Percentiles rank a stretch among this genome's conserved stretches.
These are phyloP conservation scores for Melopsittacus undulatus DNA, from an alignment of 2,797 vertebrate species.

Conservation along the genomic window DNA sequence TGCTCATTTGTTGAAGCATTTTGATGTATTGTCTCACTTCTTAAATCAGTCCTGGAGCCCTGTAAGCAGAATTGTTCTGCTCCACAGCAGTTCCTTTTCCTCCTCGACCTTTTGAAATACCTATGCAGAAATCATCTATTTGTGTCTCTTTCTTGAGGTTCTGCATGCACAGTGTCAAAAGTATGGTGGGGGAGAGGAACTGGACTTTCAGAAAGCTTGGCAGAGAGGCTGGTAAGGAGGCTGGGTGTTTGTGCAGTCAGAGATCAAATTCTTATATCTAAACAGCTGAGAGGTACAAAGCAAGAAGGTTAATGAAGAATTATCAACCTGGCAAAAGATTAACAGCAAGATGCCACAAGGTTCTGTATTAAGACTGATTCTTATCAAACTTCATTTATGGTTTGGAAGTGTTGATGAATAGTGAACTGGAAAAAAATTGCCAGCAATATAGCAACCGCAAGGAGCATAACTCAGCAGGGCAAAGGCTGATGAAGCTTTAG, in stretches of 20 bases:
- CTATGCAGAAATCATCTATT: background rate
- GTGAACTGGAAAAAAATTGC: background rate
- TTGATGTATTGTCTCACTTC: background rate
- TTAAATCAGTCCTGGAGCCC: background rate
- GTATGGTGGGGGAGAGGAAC: background rate
- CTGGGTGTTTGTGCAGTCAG: background rate
- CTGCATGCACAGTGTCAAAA: background rate
- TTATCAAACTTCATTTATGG: background rate
- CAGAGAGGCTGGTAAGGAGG: background rate
- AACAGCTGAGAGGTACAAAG: background rate
- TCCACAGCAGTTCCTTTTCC: background rate
- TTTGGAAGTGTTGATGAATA: background rate
- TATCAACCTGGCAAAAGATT: background rate
- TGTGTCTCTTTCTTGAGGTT: background rate
- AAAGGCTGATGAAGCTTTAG: background rate
- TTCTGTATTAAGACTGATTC: background rate
- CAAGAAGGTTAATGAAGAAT: background rate
- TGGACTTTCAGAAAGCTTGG: background rate
- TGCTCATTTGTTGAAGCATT: background rate
- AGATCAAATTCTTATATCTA: background rate
- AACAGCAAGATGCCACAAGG: background rate
- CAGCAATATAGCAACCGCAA: background rate
- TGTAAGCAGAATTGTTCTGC: background rate
- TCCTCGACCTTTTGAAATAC: background rate
- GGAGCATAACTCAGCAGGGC: background rate